A percentile compares a stretch with the other conserved stretches of the same genome.
Evolutionary conservation across 2,113 vertebrate species (phyloP).

Genomic region (Neodontobutis hainanensis): DNA sequence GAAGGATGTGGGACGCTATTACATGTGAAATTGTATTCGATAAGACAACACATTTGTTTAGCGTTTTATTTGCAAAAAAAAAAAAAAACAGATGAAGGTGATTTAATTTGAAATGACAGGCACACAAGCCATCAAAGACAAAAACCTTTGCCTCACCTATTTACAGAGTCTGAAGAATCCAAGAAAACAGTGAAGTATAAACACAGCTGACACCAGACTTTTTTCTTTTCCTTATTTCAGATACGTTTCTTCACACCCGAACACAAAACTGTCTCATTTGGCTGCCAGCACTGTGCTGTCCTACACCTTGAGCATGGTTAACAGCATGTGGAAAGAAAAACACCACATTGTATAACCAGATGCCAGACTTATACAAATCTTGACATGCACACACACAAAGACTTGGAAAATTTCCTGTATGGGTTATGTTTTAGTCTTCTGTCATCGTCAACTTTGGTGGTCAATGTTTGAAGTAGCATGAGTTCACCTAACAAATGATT

Average conservation of each 20-base stretch:
- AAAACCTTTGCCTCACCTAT: constrained; percentile 48
- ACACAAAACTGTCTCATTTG: constrained; percentile 65
- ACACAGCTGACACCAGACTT: constrained; percentile 48
- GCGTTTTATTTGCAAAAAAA: too few species aligned
- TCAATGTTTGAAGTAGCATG: constrained; percentile 32
- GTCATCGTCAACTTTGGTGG: constrained; percentile 59
- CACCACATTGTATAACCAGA: constrained; percentile 48
- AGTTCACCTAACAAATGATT: constrained; percentile 37
- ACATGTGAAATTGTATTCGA: neutral
- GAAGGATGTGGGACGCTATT: neutral
- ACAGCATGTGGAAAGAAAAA: constrained; percentile 86
- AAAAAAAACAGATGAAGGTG: constrained; percentile 5
- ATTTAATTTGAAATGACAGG: constrained; percentile 54
- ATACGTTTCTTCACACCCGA: constrained; percentile 64
- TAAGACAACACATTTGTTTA: neutral
- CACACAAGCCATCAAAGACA: constrained; percentile 51
- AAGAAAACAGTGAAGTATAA: constrained; percentile 49
- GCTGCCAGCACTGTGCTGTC: constrained; percentile 71
- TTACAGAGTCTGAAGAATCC: constrained; percentile 33
- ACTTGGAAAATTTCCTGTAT: constrained; percentile 61
- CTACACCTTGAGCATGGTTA: constrained; percentile 78
- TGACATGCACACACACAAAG: constrained; percentile 50
- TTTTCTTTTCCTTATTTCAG: constrained; percentile 50
- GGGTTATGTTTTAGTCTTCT: constrained; percentile 41
- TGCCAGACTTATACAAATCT: constrained; percentile 59